phyloP scores from a whole-genome alignment of 92 coral and sea anemone species.

The Umimayanthus chanpuru region DNA sequence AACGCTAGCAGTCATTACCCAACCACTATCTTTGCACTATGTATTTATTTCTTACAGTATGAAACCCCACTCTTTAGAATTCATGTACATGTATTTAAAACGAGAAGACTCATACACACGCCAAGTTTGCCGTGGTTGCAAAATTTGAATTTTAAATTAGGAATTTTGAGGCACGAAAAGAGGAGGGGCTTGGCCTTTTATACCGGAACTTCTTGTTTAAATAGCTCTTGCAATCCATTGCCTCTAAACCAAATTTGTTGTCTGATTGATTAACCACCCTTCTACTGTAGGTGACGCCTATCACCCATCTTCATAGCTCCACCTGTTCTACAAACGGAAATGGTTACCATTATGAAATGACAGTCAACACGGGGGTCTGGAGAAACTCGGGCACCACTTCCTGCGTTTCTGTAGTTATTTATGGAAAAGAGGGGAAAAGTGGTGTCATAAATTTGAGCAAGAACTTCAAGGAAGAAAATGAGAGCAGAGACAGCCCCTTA shows the following conservation, averaged over 20 bases:
- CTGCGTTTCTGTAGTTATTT: constrained; percentile 58
- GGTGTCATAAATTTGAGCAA: constrained; percentile 45
- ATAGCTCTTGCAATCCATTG: neutral
- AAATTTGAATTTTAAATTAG: no score
- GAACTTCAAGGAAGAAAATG: neutral
- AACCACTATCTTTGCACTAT: no score
- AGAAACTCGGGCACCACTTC: constrained; percentile 68
- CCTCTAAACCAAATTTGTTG: neutral
- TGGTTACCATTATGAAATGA: constrained; percentile 56
- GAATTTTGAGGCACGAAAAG: no score
- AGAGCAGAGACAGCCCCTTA: neutral
- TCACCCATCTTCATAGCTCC: constrained; percentile 28
- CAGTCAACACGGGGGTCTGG: constrained; percentile 73
- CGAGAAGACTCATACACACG: no score
- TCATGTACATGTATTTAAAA: no score
- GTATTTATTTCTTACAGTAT: no score
- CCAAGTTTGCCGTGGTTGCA: no score
- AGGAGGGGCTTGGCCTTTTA: no score
- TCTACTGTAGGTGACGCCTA: constrained; percentile 30
- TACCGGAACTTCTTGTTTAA: no score
- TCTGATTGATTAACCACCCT: neutral
- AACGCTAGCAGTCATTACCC: no score
- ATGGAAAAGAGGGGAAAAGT: constrained; percentile 60
- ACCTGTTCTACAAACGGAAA: neutral
- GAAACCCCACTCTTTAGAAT: no score